These are phyloP conservation scores for Drosophila mimetica DNA, from an alignment of 2,888 invertebrate species.

Conservation along the genomic window DNA sequence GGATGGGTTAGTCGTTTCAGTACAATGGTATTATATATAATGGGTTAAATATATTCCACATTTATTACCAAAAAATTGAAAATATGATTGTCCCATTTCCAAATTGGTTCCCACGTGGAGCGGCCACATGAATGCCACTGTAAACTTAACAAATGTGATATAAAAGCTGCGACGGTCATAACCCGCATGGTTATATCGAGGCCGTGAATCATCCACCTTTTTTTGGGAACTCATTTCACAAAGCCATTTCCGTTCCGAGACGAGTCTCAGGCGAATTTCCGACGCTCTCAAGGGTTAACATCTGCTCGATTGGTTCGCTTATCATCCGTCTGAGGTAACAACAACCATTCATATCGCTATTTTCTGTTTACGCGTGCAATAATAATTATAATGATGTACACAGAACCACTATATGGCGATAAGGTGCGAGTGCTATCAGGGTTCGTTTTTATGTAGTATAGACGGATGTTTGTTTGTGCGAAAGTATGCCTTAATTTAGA, in stretches of 20 bases:
- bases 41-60: no score
- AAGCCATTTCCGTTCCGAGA: slow-evolving; percentile 30
- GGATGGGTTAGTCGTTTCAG: no score
- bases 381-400: slow-evolving; percentile 37
- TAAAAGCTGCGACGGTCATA: not conserved
- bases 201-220: slow-evolving; percentile 38
- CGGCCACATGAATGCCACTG: not conserved
- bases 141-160: slow-evolving; percentile 14
- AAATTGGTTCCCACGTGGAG: slow-evolving; percentile 20
- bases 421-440: slow-evolving; percentile 36
- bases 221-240: slow-evolving; percentile 13
- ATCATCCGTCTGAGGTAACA: slow-evolving; percentile 25
- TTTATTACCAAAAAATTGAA: no score
- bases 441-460: slow-evolving; percentile 1
- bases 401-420: slow-evolving; percentile 32
- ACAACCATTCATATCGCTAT: slow-evolving; percentile 32
- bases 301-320: slow-evolving; percentile 17
- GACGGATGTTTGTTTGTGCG: slow-evolving; percentile 10
- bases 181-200: slow-evolving; percentile 30
- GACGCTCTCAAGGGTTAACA: slow-evolving; percentile 34
- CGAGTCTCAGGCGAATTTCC: not conserved
- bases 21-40: no score
- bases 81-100: not conserved
- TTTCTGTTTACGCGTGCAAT: slow-evolving; percentile 40
- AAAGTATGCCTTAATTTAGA: slow-evolving; percentile 36